Percentiles rank a stretch among this genome's conserved stretches.
Evolutionary conservation across 1,140 invertebrate genomes (phyloP).

Genomic region (Parapsyche elsis): DNA sequence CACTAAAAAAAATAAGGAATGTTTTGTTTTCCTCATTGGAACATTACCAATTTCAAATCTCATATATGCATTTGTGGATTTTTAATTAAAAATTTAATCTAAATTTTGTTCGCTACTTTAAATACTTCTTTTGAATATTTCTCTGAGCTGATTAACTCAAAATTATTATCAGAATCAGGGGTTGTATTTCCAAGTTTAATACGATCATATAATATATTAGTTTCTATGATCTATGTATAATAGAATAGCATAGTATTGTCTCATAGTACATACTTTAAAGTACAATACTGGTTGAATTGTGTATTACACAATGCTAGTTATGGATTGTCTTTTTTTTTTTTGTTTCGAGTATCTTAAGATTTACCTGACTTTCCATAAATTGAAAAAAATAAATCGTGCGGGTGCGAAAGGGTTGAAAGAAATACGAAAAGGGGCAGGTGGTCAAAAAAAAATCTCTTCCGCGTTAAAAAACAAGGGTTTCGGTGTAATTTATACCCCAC

Average conservation of each 20-base stretch:
- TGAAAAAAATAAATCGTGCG: slow-evolving; percentile 1
- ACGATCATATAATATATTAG: too few species aligned
- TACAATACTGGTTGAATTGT: too few species aligned
- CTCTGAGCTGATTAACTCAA: too few species aligned
- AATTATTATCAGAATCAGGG: too few species aligned
- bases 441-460: slow-evolving; percentile 39
- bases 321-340: not conserved
- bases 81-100: not conserved
- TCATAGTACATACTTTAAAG: too few species aligned
- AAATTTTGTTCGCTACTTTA: too few species aligned
- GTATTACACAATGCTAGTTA: too few species aligned
- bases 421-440: slow-evolving; percentile 37
- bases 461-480: slow-evolving; percentile 37
- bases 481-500: slow-evolving; percentile 40
- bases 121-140: too few species aligned
- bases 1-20: not conserved
- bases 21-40: slow-evolving; percentile 6
- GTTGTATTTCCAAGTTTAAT: too few species aligned
- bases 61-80: not conserved
- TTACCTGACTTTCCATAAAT: not conserved
- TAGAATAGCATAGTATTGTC: too few species aligned
- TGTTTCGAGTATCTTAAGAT: not conserved
- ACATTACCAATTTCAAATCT: not conserved
- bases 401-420: slow-evolving; percentile 39
- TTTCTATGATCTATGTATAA: too few species aligned